Evolutionary conservation across 2,113 vertebrate genomes (phyloP).

Genomic region (Dicentrarchus labrax): DNA sequence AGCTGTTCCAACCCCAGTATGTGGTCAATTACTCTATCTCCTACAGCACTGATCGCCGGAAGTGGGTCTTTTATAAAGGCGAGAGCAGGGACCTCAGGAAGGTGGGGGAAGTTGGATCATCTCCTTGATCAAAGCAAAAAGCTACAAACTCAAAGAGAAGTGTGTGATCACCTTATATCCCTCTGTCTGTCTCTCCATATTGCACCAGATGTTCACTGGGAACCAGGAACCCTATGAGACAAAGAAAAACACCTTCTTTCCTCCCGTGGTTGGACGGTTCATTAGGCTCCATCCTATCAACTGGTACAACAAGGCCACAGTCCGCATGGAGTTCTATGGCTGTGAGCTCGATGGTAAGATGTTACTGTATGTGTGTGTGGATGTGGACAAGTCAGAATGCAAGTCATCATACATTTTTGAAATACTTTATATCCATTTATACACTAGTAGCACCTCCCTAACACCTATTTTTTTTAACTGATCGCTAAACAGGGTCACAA

Average conservation of each 20-base stretch:
- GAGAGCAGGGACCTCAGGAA: slow-evolving; percentile 83
- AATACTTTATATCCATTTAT: background rate
- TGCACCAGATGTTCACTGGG: slow-evolving; percentile 88
- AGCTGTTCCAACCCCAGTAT: slow-evolving; percentile 84
- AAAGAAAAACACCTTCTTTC: slow-evolving; percentile 89
- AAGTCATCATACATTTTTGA: background rate
- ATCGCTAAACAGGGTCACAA: no score
- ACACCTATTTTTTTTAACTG: no score
- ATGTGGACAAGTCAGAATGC: background rate
- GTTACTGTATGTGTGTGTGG: background rate
- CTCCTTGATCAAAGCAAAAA: background rate
- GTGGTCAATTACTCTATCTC: slow-evolving; percentile 86
- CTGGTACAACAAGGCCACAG: slow-evolving; percentile 86
- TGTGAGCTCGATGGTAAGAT: slow-evolving; percentile 93
- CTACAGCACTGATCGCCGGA: slow-evolving; percentile 90
- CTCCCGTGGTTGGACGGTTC: slow-evolving; percentile 91
- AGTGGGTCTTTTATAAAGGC: slow-evolving; percentile 91
- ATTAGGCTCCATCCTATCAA: slow-evolving; percentile 88
- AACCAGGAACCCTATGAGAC: slow-evolving; percentile 85
- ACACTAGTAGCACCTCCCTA: no score
- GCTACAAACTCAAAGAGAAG: background rate
- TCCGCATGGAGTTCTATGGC: slow-evolving; percentile 94
- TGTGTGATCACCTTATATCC: background rate
- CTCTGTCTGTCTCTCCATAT: slow-evolving; percentile 9
- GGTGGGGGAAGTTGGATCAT: slow-evolving; percentile 72